These are phyloP conservation scores for Nomada ruficornis DNA, from an alignment of 2,888 invertebrate species.

Conservation along the genomic window DNA sequence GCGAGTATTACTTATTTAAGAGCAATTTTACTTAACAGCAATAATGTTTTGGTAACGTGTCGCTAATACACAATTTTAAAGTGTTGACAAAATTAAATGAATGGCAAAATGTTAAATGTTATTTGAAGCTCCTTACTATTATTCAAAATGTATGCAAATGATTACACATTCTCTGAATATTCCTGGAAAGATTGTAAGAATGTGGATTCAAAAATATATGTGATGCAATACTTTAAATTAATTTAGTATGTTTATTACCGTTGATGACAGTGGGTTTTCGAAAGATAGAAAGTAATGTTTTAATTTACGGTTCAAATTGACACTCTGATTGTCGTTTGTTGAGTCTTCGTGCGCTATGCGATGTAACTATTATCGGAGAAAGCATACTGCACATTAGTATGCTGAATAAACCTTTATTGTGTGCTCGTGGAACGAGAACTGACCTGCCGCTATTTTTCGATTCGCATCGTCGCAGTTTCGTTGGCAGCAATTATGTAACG, in stretches of 20 bases:
- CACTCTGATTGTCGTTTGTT: conserved; percentile 10
- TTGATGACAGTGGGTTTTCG: background rate
- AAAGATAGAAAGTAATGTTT: background rate
- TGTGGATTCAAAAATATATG: too few species aligned
- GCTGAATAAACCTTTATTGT: conserved; percentile 57
- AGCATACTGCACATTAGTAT: conserved; percentile 51
- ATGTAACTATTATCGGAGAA: conserved; percentile 43
- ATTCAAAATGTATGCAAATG: too few species aligned
- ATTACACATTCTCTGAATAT: background rate
- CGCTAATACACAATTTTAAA: background rate
- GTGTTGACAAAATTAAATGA: background rate
- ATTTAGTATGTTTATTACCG: background rate
- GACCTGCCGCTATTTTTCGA: conserved; percentile 37
- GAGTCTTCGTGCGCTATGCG: conserved; percentile 16
- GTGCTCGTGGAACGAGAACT: conserved; percentile 36
- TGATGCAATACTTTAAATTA: background rate
- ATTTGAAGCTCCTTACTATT: background rate
- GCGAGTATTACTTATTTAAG: background rate
- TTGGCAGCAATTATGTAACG: conserved; percentile 30
- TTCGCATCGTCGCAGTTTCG: conserved; percentile 40
- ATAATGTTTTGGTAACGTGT: background rate
- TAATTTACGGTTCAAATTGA: background rate
- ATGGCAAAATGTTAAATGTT: background rate
- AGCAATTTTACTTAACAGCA: background rate
- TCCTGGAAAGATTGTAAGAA: background rate